phyloP scores from a whole-genome alignment of 1,140 invertebrate genomes.

The Forficula auricularia region DNA sequence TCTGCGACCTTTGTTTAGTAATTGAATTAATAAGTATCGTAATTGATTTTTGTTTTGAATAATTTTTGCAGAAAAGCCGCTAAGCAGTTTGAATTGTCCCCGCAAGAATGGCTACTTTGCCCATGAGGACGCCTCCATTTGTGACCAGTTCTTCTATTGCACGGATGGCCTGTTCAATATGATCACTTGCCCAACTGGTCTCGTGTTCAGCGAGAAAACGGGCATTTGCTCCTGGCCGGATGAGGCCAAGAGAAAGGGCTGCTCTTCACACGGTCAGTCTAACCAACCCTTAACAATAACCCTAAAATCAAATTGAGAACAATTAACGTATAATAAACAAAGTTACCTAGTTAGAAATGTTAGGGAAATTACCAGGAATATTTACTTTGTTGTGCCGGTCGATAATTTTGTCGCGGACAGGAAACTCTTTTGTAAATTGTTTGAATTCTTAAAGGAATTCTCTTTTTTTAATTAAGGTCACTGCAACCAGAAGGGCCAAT shows the following conservation, averaged over 20 bases:
- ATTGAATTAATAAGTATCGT: too few relatives aligned
- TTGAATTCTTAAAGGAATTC: too few relatives aligned
- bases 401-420: too few relatives aligned
- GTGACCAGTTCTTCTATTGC: constrained; percentile 81
- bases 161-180: constrained; percentile 76
- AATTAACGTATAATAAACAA: neutral
- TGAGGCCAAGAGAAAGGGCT: constrained; percentile 70
- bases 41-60: too few relatives aligned
- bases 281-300: neutral
- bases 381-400: too few relatives aligned
- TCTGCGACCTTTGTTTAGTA: too few relatives aligned
- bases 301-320: neutral
- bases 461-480: too few relatives aligned
- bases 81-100: constrained; percentile 53
- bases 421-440: too few relatives aligned
- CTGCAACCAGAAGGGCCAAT: too few relatives aligned
- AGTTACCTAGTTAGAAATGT: too few relatives aligned
- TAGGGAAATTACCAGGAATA: neutral
- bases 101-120: constrained; percentile 76
- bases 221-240: constrained; percentile 85
- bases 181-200: constrained; percentile 69
- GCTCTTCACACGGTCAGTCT: constrained; percentile 49
- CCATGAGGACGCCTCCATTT: constrained; percentile 58
- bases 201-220: constrained; percentile 74
- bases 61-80: constrained; percentile 50